Evolutionary conservation across 2,888 invertebrate species (phyloP).

Genomic region (Noctua janthe): DNA sequence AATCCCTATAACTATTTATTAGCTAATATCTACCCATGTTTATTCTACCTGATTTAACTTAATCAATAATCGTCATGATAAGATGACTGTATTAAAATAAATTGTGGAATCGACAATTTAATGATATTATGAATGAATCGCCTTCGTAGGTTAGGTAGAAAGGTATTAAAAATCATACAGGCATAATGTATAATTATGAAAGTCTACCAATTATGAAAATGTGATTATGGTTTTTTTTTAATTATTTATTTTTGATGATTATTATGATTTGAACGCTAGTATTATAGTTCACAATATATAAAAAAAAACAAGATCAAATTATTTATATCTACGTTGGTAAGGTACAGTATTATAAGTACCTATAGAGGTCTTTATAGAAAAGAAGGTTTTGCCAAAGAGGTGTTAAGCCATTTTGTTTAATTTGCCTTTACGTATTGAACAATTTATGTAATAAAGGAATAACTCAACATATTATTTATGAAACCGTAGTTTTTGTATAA

Average conservation of each 20-base stretch:
- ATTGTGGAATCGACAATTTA: conserved; percentile 30
- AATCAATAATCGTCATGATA: conserved; percentile 10
- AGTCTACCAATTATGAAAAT: not conserved
- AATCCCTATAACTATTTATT: not conserved
- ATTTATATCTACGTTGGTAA: not conserved
- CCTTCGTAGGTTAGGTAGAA: conserved; percentile 64
- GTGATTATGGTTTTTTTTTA: conserved; percentile 1
- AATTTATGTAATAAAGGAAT: conserved; percentile 11
- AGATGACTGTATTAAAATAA: conserved; percentile 29
- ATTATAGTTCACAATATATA: conserved; percentile 5
- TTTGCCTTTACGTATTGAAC: conserved; percentile 33
- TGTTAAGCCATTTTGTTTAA: conserved; percentile 42
- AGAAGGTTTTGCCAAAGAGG: conserved; percentile 49
- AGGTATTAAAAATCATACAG: conserved; percentile 23
- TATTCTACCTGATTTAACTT: not conserved
- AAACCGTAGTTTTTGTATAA: conserved; percentile 4
- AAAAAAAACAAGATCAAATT: conserved; percentile 16
- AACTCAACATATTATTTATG: not conserved
- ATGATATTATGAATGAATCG: conserved; percentile 61
- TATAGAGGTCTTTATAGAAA: conserved; percentile 5
- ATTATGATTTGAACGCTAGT: conserved; percentile 18
- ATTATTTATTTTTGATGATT: conserved; percentile 18
- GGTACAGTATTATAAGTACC: conserved; percentile 34
- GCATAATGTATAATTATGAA: not conserved
- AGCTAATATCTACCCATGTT: conserved; percentile 22